Evolutionary conservation across 2,888 invertebrate species (phyloP).

Genomic region (Ptilodon capucinus): DNA sequence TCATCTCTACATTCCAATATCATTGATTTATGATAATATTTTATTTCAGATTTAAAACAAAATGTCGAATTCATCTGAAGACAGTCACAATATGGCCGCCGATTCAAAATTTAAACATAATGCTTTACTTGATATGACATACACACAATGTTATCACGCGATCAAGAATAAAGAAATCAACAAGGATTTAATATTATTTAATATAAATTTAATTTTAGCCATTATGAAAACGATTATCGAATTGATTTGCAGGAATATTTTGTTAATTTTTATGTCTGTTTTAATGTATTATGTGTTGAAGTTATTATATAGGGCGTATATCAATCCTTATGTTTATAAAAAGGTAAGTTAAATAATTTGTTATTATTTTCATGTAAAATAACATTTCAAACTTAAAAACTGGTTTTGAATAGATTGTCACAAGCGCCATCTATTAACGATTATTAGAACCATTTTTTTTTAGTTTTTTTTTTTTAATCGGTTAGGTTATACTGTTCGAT

Average conservation of each 20-base stretch:
- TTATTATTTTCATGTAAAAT: not conserved
- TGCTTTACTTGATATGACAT: conserved; percentile 3
- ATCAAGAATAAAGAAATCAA: conserved; percentile 7
- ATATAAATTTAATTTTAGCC: conserved; percentile 29
- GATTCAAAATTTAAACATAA: not conserved
- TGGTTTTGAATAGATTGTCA: not conserved
- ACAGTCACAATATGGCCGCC: not conserved
- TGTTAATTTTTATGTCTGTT: conserved; percentile 33
- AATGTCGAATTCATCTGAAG: not conserved
- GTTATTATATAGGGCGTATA: conserved; percentile 51
- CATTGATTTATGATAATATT: too few relatives aligned
- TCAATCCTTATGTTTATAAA: conserved; percentile 49
- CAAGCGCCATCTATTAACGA: not conserved
- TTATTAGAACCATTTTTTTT: too few relatives aligned
- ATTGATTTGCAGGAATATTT: conserved; percentile 29
- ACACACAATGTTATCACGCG: conserved; percentile 13
- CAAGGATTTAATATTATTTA: conserved; percentile 26
- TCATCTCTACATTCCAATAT: too few relatives aligned
- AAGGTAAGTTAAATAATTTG: conserved; percentile 47
- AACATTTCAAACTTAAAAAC: not conserved
- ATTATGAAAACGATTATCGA: conserved; percentile 23
- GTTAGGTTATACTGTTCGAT: too few relatives aligned
- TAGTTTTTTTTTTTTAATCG: too few relatives aligned
- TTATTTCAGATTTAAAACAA: not conserved
- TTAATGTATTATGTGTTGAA: conserved; percentile 38